Evolutionary conservation across 2,888 invertebrate species (phyloP), one percentile per base, ranked within the genome.

Genomic region (Cephus pygmeus): DNA sequence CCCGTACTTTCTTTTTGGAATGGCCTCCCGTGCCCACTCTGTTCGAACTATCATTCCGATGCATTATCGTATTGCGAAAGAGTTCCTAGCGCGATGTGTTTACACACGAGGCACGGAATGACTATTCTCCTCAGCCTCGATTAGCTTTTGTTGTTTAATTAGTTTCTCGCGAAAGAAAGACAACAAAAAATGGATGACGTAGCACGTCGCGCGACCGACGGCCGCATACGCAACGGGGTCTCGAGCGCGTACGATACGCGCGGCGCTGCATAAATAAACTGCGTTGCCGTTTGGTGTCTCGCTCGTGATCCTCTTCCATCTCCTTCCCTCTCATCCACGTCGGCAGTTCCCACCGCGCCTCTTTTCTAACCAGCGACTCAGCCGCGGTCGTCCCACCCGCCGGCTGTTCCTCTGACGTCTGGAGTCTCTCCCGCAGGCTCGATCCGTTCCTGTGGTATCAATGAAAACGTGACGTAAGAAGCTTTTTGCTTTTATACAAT

Each of bases 231-330:
- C 15, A 71, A 71, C 71, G 4, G 33, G 71, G 71, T 71, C 71
- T 71, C 71, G 31, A 71, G 71, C 71, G 71, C 71, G 71, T 71
- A 71, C 71, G 71, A 71, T 31, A 71, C 71, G 71, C 71, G 31
- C 71, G 31, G 15, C 31, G 31, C 34, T 36, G 74, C 74, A 74
- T 74, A 74, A 74, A 74, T 74, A 74, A 36, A 74, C 74, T 34
- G 74, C 74, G 34, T 74, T 74, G 74, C 30, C 74, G 34, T 35
- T 74, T 34, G 74, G 30, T 30, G 35, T 30, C 34, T 34, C 23
- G 30, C 73, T 73, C 73, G 31, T 34, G 11, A 34, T 15, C 73
- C 33, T 33, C 34, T 30, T 34, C 74, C 35, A 0, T 30, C 74
- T 34, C 36, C n/a, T 11, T 6, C 36, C 15, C 35, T 6, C 74